A percentile compares a stretch with the other conserved stretches of the same genome.
These are phyloP conservation scores for Crotalus tigris DNA, from an alignment of 2,113 vertebrate genomes.

Conservation along the genomic window DNA sequence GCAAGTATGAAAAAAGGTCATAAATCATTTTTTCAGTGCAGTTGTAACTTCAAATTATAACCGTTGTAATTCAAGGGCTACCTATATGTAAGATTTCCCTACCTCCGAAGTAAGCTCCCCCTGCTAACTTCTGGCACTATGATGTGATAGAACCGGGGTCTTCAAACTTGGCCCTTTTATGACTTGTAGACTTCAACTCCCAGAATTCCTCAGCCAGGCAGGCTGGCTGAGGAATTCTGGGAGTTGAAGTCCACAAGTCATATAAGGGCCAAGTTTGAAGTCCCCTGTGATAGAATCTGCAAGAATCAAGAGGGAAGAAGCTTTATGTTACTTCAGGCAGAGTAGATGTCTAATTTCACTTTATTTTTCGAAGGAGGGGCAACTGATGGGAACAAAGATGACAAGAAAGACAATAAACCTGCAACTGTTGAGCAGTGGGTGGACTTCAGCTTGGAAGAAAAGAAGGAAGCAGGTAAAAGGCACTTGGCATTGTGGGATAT, in stretches of 20 bases:
- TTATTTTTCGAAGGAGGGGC: not conserved
- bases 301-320: not conserved
- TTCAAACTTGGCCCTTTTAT: too few species aligned
- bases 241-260: too few species aligned
- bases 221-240: too few species aligned
- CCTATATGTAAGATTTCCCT: too few species aligned
- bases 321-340: not conserved
- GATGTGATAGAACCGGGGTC: not conserved
- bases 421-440: not conserved
- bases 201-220: too few species aligned
- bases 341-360: not conserved
- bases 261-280: too few species aligned
- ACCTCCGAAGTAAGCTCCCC: not conserved
- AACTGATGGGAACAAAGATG: not conserved
- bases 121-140: not conserved
- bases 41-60: too few species aligned
- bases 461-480: conserved; percentile 2
- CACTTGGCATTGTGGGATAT: not conserved
- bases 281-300: too few species aligned
- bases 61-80: too few species aligned
- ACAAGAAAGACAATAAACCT: not conserved
- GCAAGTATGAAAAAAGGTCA: too few species aligned
- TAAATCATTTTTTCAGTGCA: too few species aligned
- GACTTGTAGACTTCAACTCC: too few species aligned
- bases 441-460: not conserved